Evolutionary conservation across 2,888 invertebrate species (phyloP), one percentile per base, ranked within the genome.

Genomic region (Limnephilus rhombicus): DNA sequence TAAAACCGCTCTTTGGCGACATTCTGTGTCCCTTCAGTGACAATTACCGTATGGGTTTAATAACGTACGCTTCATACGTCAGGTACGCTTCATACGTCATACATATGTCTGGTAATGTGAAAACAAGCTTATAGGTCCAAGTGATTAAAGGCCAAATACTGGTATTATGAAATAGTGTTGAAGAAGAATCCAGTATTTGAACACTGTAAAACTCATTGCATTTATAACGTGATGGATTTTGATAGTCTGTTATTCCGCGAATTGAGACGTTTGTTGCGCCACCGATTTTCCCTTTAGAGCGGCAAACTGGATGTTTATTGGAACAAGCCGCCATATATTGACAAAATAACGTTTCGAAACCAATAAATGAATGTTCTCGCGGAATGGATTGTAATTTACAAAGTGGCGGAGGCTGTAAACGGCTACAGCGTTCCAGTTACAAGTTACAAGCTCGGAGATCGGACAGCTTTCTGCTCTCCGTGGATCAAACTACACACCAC

Each of bases 341-440:
- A 89, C 89, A 89, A 89, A 89, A 89, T 89, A 89, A 89, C 80
- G 37, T 89, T 89, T 89, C 89, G 89, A 80, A 89, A 89, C 80
- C 80, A 31, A 87, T 87, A 87, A 49, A n/a, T 87, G 87, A 87
- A 29, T 68, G 87, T 87, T 86, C 31, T 49, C 87, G 49, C 49
- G 87, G 12, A 53, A 15, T 45, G 45, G 85, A 45, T 86, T 86
- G 45, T 45, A 41, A 49, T 86, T 86, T 83, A 83, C 24, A 34
- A 83, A 83, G 37, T 37, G 41, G 83, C n/a, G 24, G 83, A 83
- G 34, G 37, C 18, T 41, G 34, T 83, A 37, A 37, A 83, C 24
- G 83, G 83, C 37, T 68, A 68, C n/a, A n/a, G 24, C 83, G 41
- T 83, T 83, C 83, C 83, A 83, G 83, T 83, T 83, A 83, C 31